Percentiles rank a stretch among this genome's conserved stretches.
Conservation (phyloP, 1,140 invertebrate genomes). For the Drosophila watanabei region DNA sequence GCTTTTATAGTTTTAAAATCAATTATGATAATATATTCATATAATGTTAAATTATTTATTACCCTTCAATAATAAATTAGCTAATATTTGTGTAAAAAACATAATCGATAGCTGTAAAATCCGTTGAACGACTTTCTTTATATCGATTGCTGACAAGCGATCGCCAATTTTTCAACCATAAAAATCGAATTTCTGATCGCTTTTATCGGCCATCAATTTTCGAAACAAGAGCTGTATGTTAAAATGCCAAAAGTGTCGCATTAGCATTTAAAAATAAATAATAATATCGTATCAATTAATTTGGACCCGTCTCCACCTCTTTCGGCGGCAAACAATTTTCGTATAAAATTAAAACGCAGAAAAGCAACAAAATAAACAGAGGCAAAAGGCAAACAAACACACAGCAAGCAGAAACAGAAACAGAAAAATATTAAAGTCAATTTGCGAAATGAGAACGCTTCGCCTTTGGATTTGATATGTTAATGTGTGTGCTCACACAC, state of each 20-base stretch:
- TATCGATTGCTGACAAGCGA: slow-evolving; percentile 31
- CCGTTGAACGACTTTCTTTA: slow-evolving; percentile 15
- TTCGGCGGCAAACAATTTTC: slow-evolving; percentile 55
- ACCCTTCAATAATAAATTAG: neutral
- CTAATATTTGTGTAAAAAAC: neutral
- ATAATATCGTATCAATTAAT: slow-evolving; percentile 57
- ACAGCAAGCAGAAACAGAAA: slow-evolving; percentile 26
- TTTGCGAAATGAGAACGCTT: slow-evolving; percentile 81
- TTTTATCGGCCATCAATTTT: slow-evolving; percentile 53
- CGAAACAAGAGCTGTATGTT: slow-evolving; percentile 17
- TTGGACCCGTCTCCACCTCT: slow-evolving; percentile 1
- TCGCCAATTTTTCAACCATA: slow-evolving; percentile 37
- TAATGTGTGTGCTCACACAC: slow-evolving; percentile 58
- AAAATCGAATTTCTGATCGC: slow-evolving; percentile 41
- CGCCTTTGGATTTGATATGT: slow-evolving; percentile 76
- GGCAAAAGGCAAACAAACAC: slow-evolving; percentile 44
- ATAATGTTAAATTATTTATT: neutral
- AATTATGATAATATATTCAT: neutral
- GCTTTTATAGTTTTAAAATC: neutral
- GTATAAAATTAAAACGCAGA: slow-evolving; percentile 65
- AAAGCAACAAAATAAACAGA: slow-evolving; percentile 54
- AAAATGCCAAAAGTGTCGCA: slow-evolving; percentile 42
- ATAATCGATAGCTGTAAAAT: slow-evolving; percentile 4
- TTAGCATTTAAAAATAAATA: slow-evolving; percentile 46
- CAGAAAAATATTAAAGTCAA: slow-evolving; percentile 74